Evolutionary conservation across 2,113 vertebrate species (phyloP).

Genomic region (Hepsetus odoe): DNA sequence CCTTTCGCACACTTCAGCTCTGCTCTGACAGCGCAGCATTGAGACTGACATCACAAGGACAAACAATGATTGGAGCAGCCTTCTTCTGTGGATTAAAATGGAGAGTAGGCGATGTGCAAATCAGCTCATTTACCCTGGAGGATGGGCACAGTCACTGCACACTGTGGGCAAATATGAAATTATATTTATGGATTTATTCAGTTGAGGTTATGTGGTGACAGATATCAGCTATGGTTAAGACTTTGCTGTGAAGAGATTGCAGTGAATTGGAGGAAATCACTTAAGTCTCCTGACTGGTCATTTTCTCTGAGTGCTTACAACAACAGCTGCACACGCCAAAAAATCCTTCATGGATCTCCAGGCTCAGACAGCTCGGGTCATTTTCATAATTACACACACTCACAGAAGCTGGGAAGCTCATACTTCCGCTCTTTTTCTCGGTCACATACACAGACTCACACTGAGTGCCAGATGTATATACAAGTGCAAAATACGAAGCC

Average conservation of each 20-base stretch:
- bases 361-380: conserved; percentile 35
- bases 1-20: neutral
- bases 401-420: neutral
- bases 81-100: conserved; percentile 54
- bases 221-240: conserved; percentile 27
- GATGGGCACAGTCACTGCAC: conserved; percentile 2
- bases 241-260: conserved; percentile 37
- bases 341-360: conserved; percentile 39
- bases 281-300: conserved; percentile 52
- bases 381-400: conserved; percentile 51
- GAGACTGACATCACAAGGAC: conserved; percentile 56
- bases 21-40: conserved; percentile 18
- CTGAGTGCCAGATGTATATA: too few species aligned
- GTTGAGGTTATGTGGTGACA: conserved; percentile 41
- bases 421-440: neutral
- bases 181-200: conserved; percentile 57
- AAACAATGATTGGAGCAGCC: conserved; percentile 46
- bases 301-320: conserved; percentile 52
- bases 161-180: conserved; percentile 53
- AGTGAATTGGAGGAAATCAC: conserved; percentile 50
- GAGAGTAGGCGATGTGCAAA: conserved; percentile 54
- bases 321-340: conserved; percentile 31
- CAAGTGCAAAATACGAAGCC: too few species aligned
- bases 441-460: conserved; percentile 7
- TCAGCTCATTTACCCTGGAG: conserved; percentile 55